phyloP scores from a whole-genome alignment of 2,113 vertebrate genomes.

The Megalops atlanticus region DNA sequence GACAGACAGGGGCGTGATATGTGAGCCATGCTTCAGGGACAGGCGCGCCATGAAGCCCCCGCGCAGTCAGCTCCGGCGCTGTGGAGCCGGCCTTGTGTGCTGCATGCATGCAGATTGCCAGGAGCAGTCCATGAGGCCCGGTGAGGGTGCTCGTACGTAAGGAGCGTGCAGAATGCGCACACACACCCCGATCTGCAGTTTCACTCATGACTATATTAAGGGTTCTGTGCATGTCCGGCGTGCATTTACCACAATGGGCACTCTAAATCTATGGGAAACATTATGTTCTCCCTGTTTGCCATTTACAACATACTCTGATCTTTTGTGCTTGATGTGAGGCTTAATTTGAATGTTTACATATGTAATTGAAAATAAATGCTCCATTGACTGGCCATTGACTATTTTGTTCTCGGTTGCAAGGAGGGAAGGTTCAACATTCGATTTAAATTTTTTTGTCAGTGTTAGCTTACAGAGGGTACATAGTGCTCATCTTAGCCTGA shows the following conservation, averaged over 20 bases:
- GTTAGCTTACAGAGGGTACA: not conserved
- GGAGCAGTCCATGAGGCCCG: not conserved
- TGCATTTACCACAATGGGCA: too few relatives aligned
- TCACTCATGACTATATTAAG: not conserved
- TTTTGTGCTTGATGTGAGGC: too few relatives aligned
- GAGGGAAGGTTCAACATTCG: not conserved
- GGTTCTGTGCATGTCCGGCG: not conserved
- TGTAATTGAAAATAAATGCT: not conserved
- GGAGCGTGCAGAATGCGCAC: not conserved
- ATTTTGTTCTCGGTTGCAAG: not conserved
- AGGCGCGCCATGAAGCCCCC: not conserved
- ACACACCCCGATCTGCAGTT: not conserved
- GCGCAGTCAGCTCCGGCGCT: constrained; percentile 8
- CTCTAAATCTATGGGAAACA: not conserved
- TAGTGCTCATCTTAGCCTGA: not conserved
- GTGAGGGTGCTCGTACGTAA: not conserved
- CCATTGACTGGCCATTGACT: not conserved
- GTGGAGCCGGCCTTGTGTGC: not conserved
- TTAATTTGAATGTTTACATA: not conserved
- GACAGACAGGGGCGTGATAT: constrained; percentile 30
- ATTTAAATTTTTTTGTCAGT: not conserved
- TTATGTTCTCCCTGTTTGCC: too few relatives aligned
- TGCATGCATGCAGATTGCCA: constrained; percentile 19
- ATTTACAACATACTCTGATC: too few relatives aligned
- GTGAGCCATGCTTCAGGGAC: constrained; percentile 22